phyloP scores from a whole-genome alignment of 1,140 invertebrate genomes.

The Tetragonula clypearis region DNA sequence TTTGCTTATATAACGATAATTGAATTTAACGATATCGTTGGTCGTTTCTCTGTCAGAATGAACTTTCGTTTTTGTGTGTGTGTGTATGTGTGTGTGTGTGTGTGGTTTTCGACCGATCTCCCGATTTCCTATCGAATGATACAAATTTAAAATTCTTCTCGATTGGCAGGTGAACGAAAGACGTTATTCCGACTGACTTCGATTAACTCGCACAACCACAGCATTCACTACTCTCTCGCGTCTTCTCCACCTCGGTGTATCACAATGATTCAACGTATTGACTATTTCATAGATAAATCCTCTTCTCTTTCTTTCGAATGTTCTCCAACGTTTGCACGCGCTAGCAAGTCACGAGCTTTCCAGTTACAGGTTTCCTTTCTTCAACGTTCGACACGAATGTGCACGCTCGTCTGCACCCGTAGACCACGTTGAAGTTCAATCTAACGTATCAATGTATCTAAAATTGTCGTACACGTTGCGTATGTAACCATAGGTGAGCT shows the following conservation, averaged over 20 bases:
- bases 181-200: conserved; percentile 29
- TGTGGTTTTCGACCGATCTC: neutral
- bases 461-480: conserved; percentile 24
- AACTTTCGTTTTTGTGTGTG: too few species aligned
- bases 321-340: conserved; percentile 33
- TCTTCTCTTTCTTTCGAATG: neutral
- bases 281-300: conserved; percentile 58
- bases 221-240: conserved; percentile 28
- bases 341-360: neutral
- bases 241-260: conserved; percentile 50
- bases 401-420: neutral
- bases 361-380: neutral
- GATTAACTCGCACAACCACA: conserved; percentile 47
- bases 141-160: neutral
- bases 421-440: neutral
- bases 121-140: neutral
- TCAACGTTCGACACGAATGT: neutral
- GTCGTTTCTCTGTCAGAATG: neutral
- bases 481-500: conserved; percentile 21
- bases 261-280: conserved; percentile 68
- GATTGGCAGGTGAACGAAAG: neutral
- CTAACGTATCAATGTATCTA: neutral
- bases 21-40: conserved; percentile 27
- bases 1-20: neutral
- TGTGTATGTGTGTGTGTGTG: too few species aligned